Percentiles rank a stretch among this genome's conserved stretches.
These are phyloP conservation scores for Himalopsyche phryganea DNA, from an alignment of 1,140 invertebrate genomes.

Conservation along the genomic window DNA sequence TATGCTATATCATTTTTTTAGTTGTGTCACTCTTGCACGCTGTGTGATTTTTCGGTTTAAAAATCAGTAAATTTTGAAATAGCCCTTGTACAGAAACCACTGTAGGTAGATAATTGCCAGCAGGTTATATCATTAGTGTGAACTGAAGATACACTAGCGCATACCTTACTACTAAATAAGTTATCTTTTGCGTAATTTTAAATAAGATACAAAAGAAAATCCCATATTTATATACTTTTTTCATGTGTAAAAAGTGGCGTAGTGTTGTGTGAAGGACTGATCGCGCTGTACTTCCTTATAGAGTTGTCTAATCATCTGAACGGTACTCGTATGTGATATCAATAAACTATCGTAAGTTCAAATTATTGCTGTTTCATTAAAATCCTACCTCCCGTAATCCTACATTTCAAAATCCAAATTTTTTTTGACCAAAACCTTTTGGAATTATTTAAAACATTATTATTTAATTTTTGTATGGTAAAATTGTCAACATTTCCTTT, in stretches of 20 bases:
- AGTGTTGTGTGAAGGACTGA: constrained; percentile 24
- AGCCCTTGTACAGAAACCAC: background rate
- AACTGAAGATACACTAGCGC: constrained; percentile 1
- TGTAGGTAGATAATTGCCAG: constrained; percentile 15
- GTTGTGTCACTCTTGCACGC: too few relatives aligned
- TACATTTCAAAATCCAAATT: too few relatives aligned
- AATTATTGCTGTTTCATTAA: background rate
- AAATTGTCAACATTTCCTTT: too few relatives aligned
- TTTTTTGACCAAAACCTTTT: too few relatives aligned
- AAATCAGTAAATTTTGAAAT: too few relatives aligned
- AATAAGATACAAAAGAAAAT: constrained; percentile 19
- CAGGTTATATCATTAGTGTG: background rate
- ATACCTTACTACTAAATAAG: constrained; percentile 6
- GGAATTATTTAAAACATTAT: too few relatives aligned
- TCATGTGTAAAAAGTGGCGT: constrained; percentile 18
- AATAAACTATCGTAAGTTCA: constrained; percentile 34
- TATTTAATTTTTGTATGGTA: too few relatives aligned
- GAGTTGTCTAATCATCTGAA: constrained; percentile 32
- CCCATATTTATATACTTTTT: constrained; percentile 33
- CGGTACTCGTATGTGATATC: constrained; percentile 35
- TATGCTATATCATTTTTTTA: too few relatives aligned
- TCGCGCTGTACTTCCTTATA: constrained; percentile 29
- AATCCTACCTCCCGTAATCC: too few relatives aligned
- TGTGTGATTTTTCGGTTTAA: too few relatives aligned
- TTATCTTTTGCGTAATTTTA: constrained; percentile 24